phyloP scores from a whole-genome alignment of 1,140 invertebrate genomes.

The Sycophaga agraensis region DNA sequence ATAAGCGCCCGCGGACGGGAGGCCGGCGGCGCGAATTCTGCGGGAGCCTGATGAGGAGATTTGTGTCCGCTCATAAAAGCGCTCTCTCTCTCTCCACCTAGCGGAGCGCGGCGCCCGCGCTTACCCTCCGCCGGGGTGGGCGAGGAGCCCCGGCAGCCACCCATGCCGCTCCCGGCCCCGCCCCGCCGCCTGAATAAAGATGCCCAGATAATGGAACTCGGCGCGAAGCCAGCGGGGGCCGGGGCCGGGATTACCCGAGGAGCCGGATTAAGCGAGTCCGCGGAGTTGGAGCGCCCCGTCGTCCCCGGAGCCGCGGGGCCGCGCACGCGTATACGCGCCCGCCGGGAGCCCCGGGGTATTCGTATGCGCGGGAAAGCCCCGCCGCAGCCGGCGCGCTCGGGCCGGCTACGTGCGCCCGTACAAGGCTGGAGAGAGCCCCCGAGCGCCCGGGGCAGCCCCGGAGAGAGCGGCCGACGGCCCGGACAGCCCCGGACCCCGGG shows the following conservation, averaged over 20 bases:
- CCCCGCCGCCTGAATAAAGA: slow-evolving; percentile 45
- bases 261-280: slow-evolving; percentile 36
- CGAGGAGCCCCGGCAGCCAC: slow-evolving; percentile 15
- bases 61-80: slow-evolving; percentile 54
- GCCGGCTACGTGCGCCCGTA: too few species aligned
- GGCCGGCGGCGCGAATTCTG: slow-evolving; percentile 37
- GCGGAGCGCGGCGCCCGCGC: slow-evolving; percentile 34
- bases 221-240: slow-evolving; percentile 1
- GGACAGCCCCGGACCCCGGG: not conserved
- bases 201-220: slow-evolving; percentile 49
- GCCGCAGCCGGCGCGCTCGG: not conserved
- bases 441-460: too few species aligned
- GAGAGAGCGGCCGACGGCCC: too few species aligned
- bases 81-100: slow-evolving; percentile 29
- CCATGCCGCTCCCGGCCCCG: not conserved
- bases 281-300: slow-evolving; percentile 25
- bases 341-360: not conserved
- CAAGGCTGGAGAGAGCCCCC: too few species aligned
- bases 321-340: too few species aligned
- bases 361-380: not conserved
- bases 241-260: slow-evolving; percentile 38
- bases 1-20: not conserved
- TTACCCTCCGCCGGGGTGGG: slow-evolving; percentile 26
- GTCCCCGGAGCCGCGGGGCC: not conserved
- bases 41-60: slow-evolving; percentile 55